Evolutionary conservation across 2,113 vertebrate species (phyloP), one percentile per base, ranked within the genome.

Genomic region (Aldabrachelys gigantea): DNA sequence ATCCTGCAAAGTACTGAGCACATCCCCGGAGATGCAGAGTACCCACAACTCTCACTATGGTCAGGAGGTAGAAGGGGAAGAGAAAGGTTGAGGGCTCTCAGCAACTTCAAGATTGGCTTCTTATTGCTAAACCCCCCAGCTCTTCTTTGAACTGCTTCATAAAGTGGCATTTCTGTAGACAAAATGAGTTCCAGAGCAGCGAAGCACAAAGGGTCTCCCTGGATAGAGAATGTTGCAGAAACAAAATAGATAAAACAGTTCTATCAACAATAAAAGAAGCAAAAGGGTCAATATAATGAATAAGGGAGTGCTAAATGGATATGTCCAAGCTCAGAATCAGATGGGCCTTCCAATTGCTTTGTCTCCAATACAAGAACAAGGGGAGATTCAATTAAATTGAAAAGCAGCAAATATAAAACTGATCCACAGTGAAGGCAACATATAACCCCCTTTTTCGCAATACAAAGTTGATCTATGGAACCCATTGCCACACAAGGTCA

Each of bases 361-460:
- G 47, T 78, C 41, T 78, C 25, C 25, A 25, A 13, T 41, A 76
- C 38, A 76, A 25, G 41, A 25, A 44, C 19, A 47, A 47, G 75
- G 1, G 25, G 13, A 47, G 38, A 78, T 25, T 62, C 24, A n/a
- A 5, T 69, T 41, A 76, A 83, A 89, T 50, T 91, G 90, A 92
- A 79, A 54, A 8, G 62, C 91, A 80, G 49, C 79, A 25, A 31
- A 75, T 65, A 59, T 57, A 69, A 95, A 87, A 50, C 19, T 83
- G 22, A 84, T 83, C 54, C 81, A 87, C 87, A 38, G 31, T 91
- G 59, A 91, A 87, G 65, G 83, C 90, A 95, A 89, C 25, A 59
- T 65, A 89, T 53, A 79, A 9, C 85, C 87, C 88, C 22, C 72
- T 95, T 92, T 65, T 89, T 94, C 89, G 93, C 29, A 21, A 35